Conservation (phyloP, 1,140 invertebrate genomes). For the Psix sp. region DNA sequence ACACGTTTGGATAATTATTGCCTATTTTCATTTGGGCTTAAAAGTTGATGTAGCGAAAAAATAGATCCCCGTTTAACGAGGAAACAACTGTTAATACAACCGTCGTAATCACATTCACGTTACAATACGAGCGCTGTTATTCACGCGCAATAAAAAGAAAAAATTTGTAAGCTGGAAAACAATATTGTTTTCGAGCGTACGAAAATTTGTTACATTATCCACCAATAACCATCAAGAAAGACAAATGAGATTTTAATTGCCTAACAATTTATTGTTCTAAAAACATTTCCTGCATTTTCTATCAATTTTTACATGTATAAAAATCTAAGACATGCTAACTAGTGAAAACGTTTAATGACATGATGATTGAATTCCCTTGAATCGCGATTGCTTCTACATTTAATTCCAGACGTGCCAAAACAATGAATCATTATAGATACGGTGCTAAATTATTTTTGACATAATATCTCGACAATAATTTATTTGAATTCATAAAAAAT, state of each 20-base stretch:
- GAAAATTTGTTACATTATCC: conserved; percentile 44
- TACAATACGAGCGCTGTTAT: conserved; percentile 37
- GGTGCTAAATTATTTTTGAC: no score
- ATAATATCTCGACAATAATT: background rate
- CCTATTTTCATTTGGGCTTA: conserved; percentile 18
- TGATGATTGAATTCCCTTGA: no score
- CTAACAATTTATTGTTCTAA: no score
- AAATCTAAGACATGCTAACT: no score
- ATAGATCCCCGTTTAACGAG: conserved; percentile 5
- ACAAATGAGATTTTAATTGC: no score
- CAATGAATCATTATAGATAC: no score
- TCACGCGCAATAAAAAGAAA: conserved; percentile 47
- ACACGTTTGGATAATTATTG: conserved; percentile 33
- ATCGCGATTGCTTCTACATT: no score
- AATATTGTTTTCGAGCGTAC: no score
- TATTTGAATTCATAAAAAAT: background rate
- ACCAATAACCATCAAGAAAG: conserved; percentile 36
- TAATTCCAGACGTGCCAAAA: no score
- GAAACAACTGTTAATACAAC: conserved; percentile 31
- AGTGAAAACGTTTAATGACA: no score
- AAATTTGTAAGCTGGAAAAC: conserved; percentile 28
- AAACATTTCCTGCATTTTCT: no score
- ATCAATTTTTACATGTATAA: no score
- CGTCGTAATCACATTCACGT: conserved; percentile 44
- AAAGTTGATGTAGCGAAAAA: conserved; percentile 45